Base-by-base conservation (phyloP, 2,113 vertebrate species). In the Sinocyclocheilus anshuiensis region DNA sequence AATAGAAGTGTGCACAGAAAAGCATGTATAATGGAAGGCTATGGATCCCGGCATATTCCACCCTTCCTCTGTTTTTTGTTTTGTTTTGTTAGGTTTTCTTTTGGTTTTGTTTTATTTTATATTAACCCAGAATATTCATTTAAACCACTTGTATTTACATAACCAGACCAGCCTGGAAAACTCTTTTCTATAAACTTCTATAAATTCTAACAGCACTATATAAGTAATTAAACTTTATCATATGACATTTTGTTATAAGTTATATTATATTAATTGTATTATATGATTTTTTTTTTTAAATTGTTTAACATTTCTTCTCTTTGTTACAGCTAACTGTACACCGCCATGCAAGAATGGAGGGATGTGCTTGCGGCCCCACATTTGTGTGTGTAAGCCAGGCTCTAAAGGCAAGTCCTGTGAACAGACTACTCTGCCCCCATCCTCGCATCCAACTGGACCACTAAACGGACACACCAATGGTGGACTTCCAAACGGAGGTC, bases 321-420 rank as follows among this genome's bases (percentile, higher is more conserved):
- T 76, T 90, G 26, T 92, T 91, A 86, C 92, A 99, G 98, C 98
- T 42, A 97, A 96, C 93, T 99, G 98, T 91, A 89, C 94, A 12
- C 98, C 98, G 0, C 96, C 96, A 0, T 99, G 98, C 94, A 97
- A 97, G 89, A 99, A 99, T 3, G 97, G 97, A 92, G 98, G 98
- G 87, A 97, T 97, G 96, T 99, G 98, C 91, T 96, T 99, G 24
- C 94, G 96, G 91, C 98, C 98, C 81, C 98, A 99, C 89, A 94
- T 97, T 67, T 99, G 98, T 86, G 95, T 99, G 89, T 99, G 98
- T 89, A 98, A 98, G 84, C 96, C 96, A 18, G 97, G 97, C 74
- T 98, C 97, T 29, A 96, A 96, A 90, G 98, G 98, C 39, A 96
- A 93, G 92, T 92, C 95, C 76, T 99, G 98, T 81, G 97, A 98